Percentiles rank a stretch among this genome's conserved stretches.
Evolutionary conservation across 2,888 invertebrate species (phyloP).

Genomic region (Alsophila aescularia): DNA sequence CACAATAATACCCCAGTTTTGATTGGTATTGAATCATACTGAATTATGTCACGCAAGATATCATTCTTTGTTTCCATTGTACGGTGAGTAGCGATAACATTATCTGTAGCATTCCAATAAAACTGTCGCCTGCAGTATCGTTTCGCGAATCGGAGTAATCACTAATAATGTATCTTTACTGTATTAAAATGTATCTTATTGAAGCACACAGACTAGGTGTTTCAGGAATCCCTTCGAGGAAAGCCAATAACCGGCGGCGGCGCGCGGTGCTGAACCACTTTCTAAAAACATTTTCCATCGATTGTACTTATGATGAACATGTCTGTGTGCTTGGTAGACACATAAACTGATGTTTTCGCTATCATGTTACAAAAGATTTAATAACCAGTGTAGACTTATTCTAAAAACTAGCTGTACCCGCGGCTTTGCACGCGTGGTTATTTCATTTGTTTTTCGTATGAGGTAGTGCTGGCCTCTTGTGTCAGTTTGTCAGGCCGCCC

Average conservation of each 20-base stretch:
- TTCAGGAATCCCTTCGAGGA: conserved; percentile 16
- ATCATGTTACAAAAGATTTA: too few relatives aligned
- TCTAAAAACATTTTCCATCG: conserved; percentile 11
- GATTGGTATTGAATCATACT: background rate
- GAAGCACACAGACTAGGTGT: conserved; percentile 3
- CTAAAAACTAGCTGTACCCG: too few relatives aligned
- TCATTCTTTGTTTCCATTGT: conserved; percentile 5
- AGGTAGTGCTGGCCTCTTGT: too few relatives aligned
- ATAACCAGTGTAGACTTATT: too few relatives aligned
- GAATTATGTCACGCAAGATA: background rate
- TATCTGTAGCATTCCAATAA: background rate
- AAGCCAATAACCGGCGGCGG: conserved; percentile 16
- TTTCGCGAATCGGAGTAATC: conserved; percentile 3
- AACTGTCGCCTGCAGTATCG: background rate
- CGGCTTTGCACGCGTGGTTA: too few relatives aligned
- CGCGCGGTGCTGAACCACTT: conserved; percentile 5
- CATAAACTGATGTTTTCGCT: background rate
- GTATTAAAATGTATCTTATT: too few relatives aligned
- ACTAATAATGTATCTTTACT: background rate
- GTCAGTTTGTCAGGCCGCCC: too few relatives aligned
- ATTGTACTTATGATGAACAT: background rate
- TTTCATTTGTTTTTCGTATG: too few relatives aligned
- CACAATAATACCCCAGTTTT: background rate
- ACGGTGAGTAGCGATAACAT: background rate
- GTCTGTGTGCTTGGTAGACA: background rate